Evolutionary conservation across 2,113 vertebrate species (phyloP), one percentile per base, ranked within the genome.

Genomic region (Dolichallabes microphthalmus): DNA sequence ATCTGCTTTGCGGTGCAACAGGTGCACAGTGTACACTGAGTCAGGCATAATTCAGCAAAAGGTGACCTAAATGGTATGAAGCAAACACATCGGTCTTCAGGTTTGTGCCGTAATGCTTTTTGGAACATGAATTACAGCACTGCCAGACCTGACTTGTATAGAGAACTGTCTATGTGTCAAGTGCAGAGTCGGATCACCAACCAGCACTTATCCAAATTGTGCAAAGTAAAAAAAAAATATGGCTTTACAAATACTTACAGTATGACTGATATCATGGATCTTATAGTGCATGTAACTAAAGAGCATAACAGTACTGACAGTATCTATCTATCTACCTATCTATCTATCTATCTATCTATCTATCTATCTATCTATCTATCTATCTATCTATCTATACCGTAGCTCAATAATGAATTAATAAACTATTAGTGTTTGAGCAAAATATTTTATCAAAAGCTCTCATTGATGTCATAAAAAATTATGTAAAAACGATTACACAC

Each of bases 1-100:
- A 81, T 86, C 52, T 81, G 55, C 84, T 80, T 52, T 80, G 35
- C 20, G 35, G 79, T 64, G 85, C 85, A 82, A 82, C 85, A 86
- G 85, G 79, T 86, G 79, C 79, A 57, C 69, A 74, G 79, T 82
- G 71, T 22, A n/a, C 78, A 81, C 19, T 35, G 32, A 81, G 77
- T 52, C 78, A 8, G 84, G n/a, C 20, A 86, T 68, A 71, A 53
- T 73, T 81, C 61, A 73, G 61, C 15, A 17, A 84, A 30, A 63
- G 69, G 71, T 74, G 71, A 84, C 50, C 45, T 39, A 85, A 84
- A 78, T 85, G 60, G 27, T 22, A 74, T 61, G 58, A 55, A 63
- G 80, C 57, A 82, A 74, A 60, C 55, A 82, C 68, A 86, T 86
- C 58, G 66, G 79, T 75, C 85, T 75, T 58, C 85, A 76, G 19